Evolutionary conservation across 2,113 vertebrate species (phyloP), one percentile per base, ranked within the genome.

Genomic region (Pollimyrus isidori): DNA sequence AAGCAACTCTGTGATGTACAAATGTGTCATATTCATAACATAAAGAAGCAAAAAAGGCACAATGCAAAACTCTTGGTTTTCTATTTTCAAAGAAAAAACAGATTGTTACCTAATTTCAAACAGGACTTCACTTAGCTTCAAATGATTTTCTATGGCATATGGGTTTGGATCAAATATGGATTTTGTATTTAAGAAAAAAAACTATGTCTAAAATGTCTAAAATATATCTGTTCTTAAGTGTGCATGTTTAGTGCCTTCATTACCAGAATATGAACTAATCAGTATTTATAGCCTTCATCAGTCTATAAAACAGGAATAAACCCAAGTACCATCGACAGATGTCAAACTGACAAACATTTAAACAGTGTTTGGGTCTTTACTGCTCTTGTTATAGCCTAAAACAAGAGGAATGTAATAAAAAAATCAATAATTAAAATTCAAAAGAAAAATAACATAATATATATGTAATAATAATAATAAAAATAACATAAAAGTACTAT

Each of bases 151-250:
- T 86, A 46, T 56, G 86, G 49, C 48, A 42, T 4, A 45, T 69
- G n/a, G 46, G 17, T 69, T 86, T 87, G 26, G 53, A 11, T 90
- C 42, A 90, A 76, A 52, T 87, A 30, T 80, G 26, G 23, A 73
- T 53, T 50, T 69, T 30, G n/a, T 46, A 90, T 76, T 30, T 56
- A 42, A 50, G 86, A 56, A 89, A 86, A 88, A 88, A 65, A 65
- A 65, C 7, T 9, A 2, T 26, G 1, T 35, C 35, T 35, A 35
- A 35, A 35, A 23, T 30, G 30, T 35, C 10, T 19, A 76, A 30
- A 39, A 76, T 76, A 65, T 17, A 76, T 76, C 69, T 76, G 73
- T 58, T 46, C 73, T 82, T 56, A 84, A 58, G 13, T 56, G 49
- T 45, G 48, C 23, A 52, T 35, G 76, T 56, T 35, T 17, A 49